Evolutionary conservation across 2,113 vertebrate species (phyloP), one percentile per base, ranked within the genome.

Genomic region (Chaetura pelagica): DNA sequence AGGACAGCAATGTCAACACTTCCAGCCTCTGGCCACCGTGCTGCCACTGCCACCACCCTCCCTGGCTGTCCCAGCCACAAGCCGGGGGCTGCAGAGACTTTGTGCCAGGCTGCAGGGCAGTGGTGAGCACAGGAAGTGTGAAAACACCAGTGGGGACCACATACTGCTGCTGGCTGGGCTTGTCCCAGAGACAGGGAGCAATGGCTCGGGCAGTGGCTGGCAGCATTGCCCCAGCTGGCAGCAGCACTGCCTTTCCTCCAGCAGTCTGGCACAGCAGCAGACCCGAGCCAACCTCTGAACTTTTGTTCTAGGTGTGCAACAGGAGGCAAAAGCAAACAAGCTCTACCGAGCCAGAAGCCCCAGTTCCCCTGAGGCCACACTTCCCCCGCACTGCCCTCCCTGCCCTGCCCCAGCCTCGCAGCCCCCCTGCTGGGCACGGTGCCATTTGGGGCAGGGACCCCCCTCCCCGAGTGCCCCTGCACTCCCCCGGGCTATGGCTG

Each of bases 381-480:
- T 51, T 74, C 59, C 22, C n/a, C 8, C 8, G 9, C 2, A 1
- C 54, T 74, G 74, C 72, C 2, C 7, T 38, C 51, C 1, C 69
- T 68, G 48, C 34, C 22, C 9, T 15, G 19, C 6, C 10, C 29
- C 2, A 42, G 14, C 1, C 10, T 1, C 1, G 46, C 34, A 63
- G 40, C 40, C n/a, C 85, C n/a, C n/a, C 48, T 10, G 1, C 44
- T n/a, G 40, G 55, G 13, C 32, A 42, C 0, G 0, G 38, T 72
- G 63, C 58, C 49, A 20, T 77, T 54, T 29, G 40, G 15, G 52
- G 17, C 0, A 3, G 6, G 6, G 26, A 4, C 4, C 1, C 32
- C 24, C 6, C 3, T 49, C 46, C 32, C 46, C 0, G 0, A 61
- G 42, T n/a, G n/a, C 13, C 35, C 46, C 32, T 0, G 0, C 16